Evolutionary conservation across 2,888 invertebrate genomes (phyloP), one percentile per base, ranked within the genome.

Genomic region (Mimachlamys varia): DNA sequence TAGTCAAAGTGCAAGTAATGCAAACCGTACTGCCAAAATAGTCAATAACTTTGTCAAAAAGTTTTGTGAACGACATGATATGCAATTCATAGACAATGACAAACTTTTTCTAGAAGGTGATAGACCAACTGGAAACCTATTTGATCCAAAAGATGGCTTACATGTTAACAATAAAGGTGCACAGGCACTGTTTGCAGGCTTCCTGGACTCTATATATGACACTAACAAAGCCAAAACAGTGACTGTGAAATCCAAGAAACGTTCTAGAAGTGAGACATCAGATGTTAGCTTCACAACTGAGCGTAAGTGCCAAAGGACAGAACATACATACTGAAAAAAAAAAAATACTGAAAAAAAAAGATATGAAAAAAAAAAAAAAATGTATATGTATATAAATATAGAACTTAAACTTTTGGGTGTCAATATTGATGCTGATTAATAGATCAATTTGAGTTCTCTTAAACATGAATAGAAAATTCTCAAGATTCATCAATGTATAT

Each of bases 11-110:
- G 62, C 27, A 27, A 27, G 27, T 27, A 4, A 76, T 27, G 27
- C 27, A n/a, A 76, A 76, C 13, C n/a, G 62, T 27, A 76, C 62
- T 76, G 62, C 27, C 27, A 76, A 76, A 76, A 76, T 13, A 10
- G 62, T 76, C 27, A 76, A 76, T 27, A 27, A n/a, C 62, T 76
- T 76, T 76, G 27, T 76, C 13, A n/a, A 76, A 27, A 76, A 76
- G 27, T 76, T 76, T 13, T 76, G 62, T 76, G 27, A 76, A 27
- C n/a, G 27, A 27, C 62, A 58, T 4, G 58, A 58, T 22, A 27
- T 76, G 27, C 62, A 76, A 76, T 76, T 27, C 27, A 76, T 76
- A 27, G 62, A 76, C 62, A 76, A 76, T 76, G 62, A 76, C 62
- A 76, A 5, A 76, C 27, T 76, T 10, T 76, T 76, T 76, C 27